Percentiles rank a stretch among this genome's conserved stretches.
These are phyloP conservation scores for Okamejei kenojei DNA, from an alignment of 2,797 vertebrate genomes.

Conservation along the genomic window DNA sequence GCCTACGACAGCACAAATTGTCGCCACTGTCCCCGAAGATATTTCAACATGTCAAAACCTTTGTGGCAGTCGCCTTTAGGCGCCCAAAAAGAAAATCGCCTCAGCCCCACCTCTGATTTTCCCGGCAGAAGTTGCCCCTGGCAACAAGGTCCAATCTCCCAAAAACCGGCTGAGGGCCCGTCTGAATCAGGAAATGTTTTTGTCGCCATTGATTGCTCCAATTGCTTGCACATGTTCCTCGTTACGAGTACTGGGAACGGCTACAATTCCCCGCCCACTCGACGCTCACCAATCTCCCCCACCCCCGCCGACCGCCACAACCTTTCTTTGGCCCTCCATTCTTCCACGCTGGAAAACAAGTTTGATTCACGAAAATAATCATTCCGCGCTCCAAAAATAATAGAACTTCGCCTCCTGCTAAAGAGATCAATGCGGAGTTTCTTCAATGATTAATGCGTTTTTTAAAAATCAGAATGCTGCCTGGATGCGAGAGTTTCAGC, in stretches of 20 bases:
- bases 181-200: not conserved
- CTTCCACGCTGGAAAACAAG: not conserved
- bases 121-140: not conserved
- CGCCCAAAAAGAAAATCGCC: no score
- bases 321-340: not conserved
- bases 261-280: not conserved
- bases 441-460: not conserved
- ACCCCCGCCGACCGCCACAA: not conserved
- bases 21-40: no score
- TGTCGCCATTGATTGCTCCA: not conserved
- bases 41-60: no score
- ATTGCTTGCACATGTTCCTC: not conserved
- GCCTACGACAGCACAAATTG: no score
- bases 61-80: no score
- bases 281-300: not conserved
- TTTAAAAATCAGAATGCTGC: no score
- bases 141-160: not conserved
- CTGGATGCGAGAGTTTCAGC: no score
- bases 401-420: not conserved
- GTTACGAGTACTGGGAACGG: not conserved
- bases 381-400: not conserved
- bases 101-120: not conserved
- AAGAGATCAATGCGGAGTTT: not conserved
- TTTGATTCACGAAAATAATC: not conserved
- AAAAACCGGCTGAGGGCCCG: not conserved